Evolutionary conservation across 2,888 invertebrate genomes (phyloP).

Genomic region (Ophion ventricosus): DNA sequence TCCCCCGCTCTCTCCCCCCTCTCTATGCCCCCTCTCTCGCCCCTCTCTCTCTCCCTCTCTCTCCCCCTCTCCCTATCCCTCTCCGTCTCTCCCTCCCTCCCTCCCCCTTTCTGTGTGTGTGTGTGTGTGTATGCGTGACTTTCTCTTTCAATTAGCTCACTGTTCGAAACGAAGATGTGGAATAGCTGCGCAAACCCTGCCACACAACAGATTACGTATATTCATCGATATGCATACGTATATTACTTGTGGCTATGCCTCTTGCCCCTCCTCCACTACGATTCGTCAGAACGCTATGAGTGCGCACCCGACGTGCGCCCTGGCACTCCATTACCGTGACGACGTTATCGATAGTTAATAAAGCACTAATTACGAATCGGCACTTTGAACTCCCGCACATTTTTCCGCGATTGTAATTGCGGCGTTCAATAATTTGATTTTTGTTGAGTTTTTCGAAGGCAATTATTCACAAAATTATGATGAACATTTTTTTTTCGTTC

Average conservation of each 20-base stretch:
- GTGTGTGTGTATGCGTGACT: conserved; percentile 29
- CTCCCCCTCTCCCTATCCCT: conserved; percentile 51
- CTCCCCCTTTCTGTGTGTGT: too few species aligned
- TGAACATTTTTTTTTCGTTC: too few species aligned
- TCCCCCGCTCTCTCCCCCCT: conserved; percentile 11
- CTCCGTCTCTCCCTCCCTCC: conserved; percentile 22
- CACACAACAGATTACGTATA: conserved; percentile 13
- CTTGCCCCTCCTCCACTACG: background rate
- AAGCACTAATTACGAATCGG: conserved; percentile 12
- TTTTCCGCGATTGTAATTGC: background rate
- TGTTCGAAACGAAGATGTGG: background rate
- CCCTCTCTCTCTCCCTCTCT: conserved; percentile 36
- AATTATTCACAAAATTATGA: too few species aligned
- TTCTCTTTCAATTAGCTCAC: conserved; percentile 61
- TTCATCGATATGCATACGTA: background rate
- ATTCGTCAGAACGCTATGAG: conserved; percentile 36
- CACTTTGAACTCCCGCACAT: background rate
- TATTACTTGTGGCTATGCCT: background rate
- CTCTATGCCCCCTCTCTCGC: background rate
- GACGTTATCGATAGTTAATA: conserved; percentile 42
- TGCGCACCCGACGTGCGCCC: conserved; percentile 39
- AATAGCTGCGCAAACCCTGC: too few species aligned
- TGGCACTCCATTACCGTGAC: conserved; percentile 40
- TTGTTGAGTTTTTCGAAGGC: background rate
- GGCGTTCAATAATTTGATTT: background rate